Conservation (phyloP, 1,140 invertebrate species). For the Apis mellifera region DNA sequence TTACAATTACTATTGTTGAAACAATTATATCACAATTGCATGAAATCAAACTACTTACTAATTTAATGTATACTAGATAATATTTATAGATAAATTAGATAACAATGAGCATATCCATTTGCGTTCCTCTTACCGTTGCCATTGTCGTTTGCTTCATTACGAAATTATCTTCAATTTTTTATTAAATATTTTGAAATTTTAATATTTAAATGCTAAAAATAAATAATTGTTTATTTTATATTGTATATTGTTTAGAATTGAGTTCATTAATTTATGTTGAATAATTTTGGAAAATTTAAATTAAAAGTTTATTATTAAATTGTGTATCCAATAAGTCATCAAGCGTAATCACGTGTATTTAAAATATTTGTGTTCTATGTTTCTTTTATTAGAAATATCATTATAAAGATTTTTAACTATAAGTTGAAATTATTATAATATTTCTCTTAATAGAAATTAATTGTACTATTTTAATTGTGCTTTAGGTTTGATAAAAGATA, state of each 20-base stretch:
- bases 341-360: background rate
- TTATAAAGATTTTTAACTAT: background rate
- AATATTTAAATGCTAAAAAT: too few species aligned
- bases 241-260: background rate
- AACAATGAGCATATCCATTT: conserved; percentile 27
- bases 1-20: background rate
- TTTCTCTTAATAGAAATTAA: too few species aligned
- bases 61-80: conserved; percentile 32
- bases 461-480: background rate
- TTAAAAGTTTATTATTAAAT: background rate
- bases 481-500: background rate
- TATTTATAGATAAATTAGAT: conserved; percentile 38
- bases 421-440: background rate
- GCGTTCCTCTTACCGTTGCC: conserved; percentile 12
- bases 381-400: background rate
- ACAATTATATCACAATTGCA: conserved; percentile 7
- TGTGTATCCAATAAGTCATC: background rate
- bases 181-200: background rate
- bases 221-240: background rate
- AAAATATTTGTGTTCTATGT: background rate
- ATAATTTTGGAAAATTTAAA: background rate
- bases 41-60: conserved; percentile 5
- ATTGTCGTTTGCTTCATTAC: conserved; percentile 1
- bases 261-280: background rate
- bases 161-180: conserved; percentile 1